phyloP scores from a whole-genome alignment of 30 jellyfish, hydroid and myxozoan species.

The Clytia hemisphaerica region DNA sequence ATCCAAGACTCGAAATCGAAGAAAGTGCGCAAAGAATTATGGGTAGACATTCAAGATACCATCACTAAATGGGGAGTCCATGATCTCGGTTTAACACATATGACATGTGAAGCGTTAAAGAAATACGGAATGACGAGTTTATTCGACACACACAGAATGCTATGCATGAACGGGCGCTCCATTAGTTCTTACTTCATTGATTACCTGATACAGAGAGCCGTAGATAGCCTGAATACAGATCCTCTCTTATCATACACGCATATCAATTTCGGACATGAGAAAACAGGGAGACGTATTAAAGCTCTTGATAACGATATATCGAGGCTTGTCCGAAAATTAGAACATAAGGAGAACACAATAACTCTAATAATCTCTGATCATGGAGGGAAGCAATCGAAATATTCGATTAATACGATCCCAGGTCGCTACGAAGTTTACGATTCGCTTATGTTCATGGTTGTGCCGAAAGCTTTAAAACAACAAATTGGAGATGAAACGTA shows the following conservation, averaged over 20 bases:
- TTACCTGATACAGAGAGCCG: conserved; percentile 11
- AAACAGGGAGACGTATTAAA: conserved; percentile 60
- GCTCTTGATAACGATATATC: conserved; percentile 42
- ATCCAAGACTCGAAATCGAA: background rate
- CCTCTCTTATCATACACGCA: conserved; percentile 83
- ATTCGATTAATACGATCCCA: conserved; percentile 52
- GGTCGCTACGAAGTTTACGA: conserved; percentile 80
- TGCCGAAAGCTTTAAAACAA: conserved; percentile 28
- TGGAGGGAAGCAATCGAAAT: conserved; percentile 71
- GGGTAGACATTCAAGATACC: conserved; percentile 35
- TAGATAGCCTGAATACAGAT: conserved; percentile 7
- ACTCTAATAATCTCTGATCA: conserved; percentile 81
- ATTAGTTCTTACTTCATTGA: conserved; percentile 52
- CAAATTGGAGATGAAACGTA: conserved; percentile 1
- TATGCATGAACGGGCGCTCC: conserved; percentile 70
- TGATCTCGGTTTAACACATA: conserved; percentile 51
- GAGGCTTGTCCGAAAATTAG: conserved; percentile 14
- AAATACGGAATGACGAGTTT: conserved; percentile 56
- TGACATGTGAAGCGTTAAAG: conserved; percentile 51
- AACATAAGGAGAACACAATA: conserved; percentile 43
- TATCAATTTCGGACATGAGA: conserved; percentile 79
- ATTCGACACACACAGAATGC: conserved; percentile 47
- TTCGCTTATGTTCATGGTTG: conserved; percentile 46
- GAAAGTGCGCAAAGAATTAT: conserved; percentile 12
- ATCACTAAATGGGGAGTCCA: conserved; percentile 12